Percentiles rank a stretch among this genome's conserved stretches.
These are phyloP conservation scores for Drosophila grimshawi DNA, from an alignment of 1,140 invertebrate genomes.

Conservation along the genomic window DNA sequence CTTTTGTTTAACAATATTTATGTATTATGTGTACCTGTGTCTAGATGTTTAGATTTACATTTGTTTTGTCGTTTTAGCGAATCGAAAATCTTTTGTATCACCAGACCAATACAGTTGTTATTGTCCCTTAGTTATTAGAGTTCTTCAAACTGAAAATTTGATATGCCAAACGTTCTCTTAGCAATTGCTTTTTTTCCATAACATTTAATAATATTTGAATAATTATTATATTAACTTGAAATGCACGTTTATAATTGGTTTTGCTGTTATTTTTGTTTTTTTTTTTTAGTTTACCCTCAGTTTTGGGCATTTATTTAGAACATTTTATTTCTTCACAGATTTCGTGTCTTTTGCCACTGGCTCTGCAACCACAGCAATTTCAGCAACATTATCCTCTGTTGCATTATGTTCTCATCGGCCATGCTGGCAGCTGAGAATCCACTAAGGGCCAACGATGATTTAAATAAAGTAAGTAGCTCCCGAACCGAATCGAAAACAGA, in stretches of 20 bases:
- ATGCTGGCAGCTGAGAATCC: slow-evolving; percentile 99
- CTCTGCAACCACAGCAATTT: slow-evolving; percentile 98
- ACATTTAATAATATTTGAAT: slow-evolving; percentile 17
- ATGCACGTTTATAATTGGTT: slow-evolving; percentile 38
- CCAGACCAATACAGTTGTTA: slow-evolving; percentile 13
- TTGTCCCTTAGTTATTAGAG: slow-evolving; percentile 27
- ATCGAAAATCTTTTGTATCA: slow-evolving; percentile 26
- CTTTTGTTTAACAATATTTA: slow-evolving; percentile 53
- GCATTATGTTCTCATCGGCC: slow-evolving; percentile 99
- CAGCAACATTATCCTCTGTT: slow-evolving; percentile 97
- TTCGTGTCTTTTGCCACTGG: slow-evolving; percentile 98
- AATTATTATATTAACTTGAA: slow-evolving; percentile 26
- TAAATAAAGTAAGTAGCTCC: slow-evolving; percentile 80
- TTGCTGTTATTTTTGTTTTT: slow-evolving; percentile 9
- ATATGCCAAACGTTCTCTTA: slow-evolving; percentile 19
- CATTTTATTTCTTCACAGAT: slow-evolving; percentile 86
- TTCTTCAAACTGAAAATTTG: slow-evolving; percentile 2
- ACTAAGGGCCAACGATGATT: slow-evolving; percentile 89
- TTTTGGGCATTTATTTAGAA: not conserved
- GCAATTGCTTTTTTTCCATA: slow-evolving; percentile 28
- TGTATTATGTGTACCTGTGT: slow-evolving; percentile 37
- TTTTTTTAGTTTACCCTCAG: not conserved
- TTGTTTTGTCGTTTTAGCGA: not conserved
- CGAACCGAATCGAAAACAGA: slow-evolving; percentile 13
- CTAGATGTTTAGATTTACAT: slow-evolving; percentile 27